These are phyloP conservation scores for Chamaetylas fuelleborni DNA, from an alignment of 2,113 vertebrate species.

Conservation along the genomic window DNA sequence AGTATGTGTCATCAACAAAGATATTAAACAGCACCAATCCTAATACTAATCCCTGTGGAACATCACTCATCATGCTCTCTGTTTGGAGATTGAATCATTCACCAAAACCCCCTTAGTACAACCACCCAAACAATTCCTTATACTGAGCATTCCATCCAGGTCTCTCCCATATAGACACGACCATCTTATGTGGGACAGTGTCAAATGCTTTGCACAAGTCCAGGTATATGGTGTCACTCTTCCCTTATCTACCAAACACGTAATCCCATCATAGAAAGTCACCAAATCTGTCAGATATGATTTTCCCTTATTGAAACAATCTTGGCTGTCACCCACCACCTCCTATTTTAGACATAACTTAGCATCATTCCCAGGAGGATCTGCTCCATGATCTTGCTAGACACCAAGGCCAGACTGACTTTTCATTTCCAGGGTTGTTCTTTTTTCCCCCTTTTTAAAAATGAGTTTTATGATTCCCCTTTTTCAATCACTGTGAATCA, in stretches of 20 bases:
- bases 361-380: background rate
- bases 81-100: background rate
- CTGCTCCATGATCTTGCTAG: background rate
- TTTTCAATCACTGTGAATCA: background rate
- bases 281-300: rapidly evolving
- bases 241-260: background rate
- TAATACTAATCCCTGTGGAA: background rate
- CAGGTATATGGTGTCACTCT: background rate
- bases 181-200: background rate
- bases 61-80: background rate
- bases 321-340: background rate
- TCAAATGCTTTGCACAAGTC: background rate
- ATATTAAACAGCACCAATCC: background rate
- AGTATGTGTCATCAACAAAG: background rate
- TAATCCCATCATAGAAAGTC: background rate
- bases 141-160: background rate
- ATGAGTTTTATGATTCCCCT: background rate
- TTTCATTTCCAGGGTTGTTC: background rate
- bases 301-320: background rate
- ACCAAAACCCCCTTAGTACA: background rate
- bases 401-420: background rate
- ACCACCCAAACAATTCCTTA: background rate
- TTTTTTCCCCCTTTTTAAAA: background rate
- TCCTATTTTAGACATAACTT: background rate
- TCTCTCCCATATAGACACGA: background rate